Evolutionary conservation across 2,113 vertebrate genomes (phyloP).

Genomic region (Vulpes ferrilata): DNA sequence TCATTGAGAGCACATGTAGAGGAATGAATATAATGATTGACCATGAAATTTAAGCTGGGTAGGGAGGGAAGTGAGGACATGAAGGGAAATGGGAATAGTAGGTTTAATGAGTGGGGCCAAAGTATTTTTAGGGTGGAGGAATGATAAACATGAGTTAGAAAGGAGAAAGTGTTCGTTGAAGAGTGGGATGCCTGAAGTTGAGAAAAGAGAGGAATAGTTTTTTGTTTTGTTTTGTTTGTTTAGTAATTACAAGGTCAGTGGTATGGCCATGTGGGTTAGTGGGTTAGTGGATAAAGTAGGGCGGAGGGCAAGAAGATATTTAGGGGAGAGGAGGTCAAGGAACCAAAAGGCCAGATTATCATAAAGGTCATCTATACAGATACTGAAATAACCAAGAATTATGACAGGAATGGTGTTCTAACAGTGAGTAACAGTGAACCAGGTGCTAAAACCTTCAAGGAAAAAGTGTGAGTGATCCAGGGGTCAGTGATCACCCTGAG

Average conservation of each 20-base stretch:
- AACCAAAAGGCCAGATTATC: neutral
- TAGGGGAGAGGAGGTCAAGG: neutral
- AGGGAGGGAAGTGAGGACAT: neutral
- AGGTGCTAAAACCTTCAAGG: neutral
- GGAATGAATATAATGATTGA: neutral
- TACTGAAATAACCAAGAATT: slow-evolving; percentile 27
- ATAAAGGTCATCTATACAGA: neutral
- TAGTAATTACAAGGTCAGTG: neutral
- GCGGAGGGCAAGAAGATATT: too few species aligned
- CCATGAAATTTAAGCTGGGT: neutral
- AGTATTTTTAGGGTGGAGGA: neutral
- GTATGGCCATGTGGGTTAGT: neutral
- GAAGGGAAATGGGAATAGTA: neutral
- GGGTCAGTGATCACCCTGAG: neutral
- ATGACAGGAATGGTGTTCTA: neutral
- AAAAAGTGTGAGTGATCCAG: neutral
- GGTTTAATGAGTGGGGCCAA: neutral
- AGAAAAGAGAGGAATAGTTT: neutral
- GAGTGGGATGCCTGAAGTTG: neutral
- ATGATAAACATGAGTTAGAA: neutral
- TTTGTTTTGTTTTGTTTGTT: neutral
- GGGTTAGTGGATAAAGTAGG: neutral
- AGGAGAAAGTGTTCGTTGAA: neutral
- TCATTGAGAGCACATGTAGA: neutral
- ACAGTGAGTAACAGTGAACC: neutral